phyloP scores from a whole-genome alignment of 2,888 invertebrate genomes.

The Zele albiditarsus region DNA sequence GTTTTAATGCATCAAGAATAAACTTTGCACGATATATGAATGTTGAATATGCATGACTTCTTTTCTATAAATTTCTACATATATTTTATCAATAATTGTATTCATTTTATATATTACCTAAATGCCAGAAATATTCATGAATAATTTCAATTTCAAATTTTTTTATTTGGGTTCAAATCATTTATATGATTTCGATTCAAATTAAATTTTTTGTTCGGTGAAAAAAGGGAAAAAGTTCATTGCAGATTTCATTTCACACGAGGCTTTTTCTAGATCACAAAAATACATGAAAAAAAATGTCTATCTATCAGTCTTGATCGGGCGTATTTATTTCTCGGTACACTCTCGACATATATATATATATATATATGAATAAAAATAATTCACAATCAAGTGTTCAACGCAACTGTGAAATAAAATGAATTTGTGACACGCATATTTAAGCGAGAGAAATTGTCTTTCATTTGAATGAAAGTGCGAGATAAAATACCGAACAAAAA shows the following conservation, averaged over 20 bases:
- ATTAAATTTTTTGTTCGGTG: too few relatives aligned
- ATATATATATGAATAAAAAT: not conserved
- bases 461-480: not conserved
- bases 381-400: not conserved
- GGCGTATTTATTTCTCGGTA: not conserved
- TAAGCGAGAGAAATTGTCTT: not conserved
- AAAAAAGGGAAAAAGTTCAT: too few relatives aligned
- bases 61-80: too few relatives aligned
- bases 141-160: too few relatives aligned
- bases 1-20: not conserved
- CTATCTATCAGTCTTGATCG: not conserved
- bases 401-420: not conserved
- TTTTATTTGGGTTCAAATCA: too few relatives aligned
- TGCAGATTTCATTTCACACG: too few relatives aligned
- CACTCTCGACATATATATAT: too few relatives aligned
- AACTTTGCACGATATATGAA: not conserved
- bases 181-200: too few relatives aligned
- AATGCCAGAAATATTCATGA: too few relatives aligned
- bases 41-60: not conserved
- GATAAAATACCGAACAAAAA: not conserved
- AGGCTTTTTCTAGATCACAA: not conserved
- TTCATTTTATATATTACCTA: too few relatives aligned
- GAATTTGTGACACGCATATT: not conserved
- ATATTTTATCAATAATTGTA: too few relatives aligned
- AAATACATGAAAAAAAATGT: not conserved